Percentiles rank a stretch among this genome's conserved stretches.
These are phyloP conservation scores for Enteromius treurensis DNA, from an alignment of 2,797 vertebrate genomes.

Conservation along the genomic window DNA sequence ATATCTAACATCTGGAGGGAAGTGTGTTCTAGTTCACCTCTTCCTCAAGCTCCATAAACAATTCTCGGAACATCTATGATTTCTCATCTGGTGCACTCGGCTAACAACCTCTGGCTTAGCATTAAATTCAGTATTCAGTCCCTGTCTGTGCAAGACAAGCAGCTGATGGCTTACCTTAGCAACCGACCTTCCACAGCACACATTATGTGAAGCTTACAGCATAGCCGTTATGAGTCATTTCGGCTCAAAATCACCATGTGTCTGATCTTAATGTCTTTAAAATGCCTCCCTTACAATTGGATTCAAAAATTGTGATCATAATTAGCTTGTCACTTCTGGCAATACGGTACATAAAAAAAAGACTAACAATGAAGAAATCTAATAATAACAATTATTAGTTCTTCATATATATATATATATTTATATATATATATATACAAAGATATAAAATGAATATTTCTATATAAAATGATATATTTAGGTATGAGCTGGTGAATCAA, in stretches of 20 bases:
- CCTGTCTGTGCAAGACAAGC: slow-evolving; percentile 25
- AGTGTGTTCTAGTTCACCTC: slow-evolving; percentile 42
- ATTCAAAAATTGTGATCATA: neutral
- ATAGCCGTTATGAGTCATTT: slow-evolving; percentile 41
- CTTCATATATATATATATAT: neutral
- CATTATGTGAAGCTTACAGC: slow-evolving; percentile 48
- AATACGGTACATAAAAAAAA: neutral
- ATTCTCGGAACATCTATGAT: slow-evolving; percentile 19
- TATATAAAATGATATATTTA: neutral
- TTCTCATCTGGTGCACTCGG: slow-evolving; percentile 29
- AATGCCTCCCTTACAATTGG: slow-evolving; percentile 4
- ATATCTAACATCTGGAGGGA: slow-evolving; percentile 17
- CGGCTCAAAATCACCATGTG: slow-evolving; percentile 29
- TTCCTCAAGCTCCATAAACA: slow-evolving; percentile 29
- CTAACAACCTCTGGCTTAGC: slow-evolving; percentile 26
- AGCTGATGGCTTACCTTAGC: slow-evolving; percentile 42
- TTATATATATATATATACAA: neutral
- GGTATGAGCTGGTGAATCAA: neutral
- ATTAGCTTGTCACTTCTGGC: neutral
- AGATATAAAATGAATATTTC: neutral
- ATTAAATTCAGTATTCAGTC: slow-evolving; percentile 26
- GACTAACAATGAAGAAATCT: neutral
- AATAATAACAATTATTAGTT: neutral
- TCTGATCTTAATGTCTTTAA: slow-evolving; percentile 15
- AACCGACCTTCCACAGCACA: slow-evolving; percentile 45